A percentile compares a stretch with the other conserved stretches of the same genome.
Conservation (phyloP, 2,888 invertebrate genomes). For the Sturmia bella region DNA sequence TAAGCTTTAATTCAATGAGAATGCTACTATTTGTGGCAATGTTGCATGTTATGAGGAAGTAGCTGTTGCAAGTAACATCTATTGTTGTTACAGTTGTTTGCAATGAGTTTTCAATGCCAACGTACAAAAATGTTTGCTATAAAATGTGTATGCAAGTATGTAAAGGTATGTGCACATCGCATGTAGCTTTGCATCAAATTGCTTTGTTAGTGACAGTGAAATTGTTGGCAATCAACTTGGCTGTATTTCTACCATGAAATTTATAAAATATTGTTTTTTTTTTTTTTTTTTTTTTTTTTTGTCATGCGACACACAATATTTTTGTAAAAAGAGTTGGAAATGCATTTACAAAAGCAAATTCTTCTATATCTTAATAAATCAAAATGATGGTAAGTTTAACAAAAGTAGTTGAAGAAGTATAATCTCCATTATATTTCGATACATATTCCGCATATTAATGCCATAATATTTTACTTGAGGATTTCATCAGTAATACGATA, state of each 20-base stretch:
- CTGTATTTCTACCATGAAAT: conserved; percentile 9
- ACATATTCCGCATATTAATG: no score
- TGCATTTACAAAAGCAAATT: not conserved
- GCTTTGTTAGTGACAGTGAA: conserved; percentile 77
- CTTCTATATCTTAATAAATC: no score
- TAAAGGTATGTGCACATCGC: no score
- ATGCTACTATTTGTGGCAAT: conserved; percentile 42
- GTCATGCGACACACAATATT: conserved; percentile 16
- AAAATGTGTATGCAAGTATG: no score
- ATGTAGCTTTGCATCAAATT: conserved; percentile 50
- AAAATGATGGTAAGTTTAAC: no score
- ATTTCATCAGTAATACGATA: no score
- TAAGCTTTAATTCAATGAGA: conserved; percentile 24
- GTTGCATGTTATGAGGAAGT: conserved; percentile 62
- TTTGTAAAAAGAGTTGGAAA: not conserved
- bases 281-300: conserved; percentile 24
- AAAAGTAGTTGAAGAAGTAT: no score
- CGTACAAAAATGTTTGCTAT: conserved; percentile 16
- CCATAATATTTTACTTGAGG: no score
- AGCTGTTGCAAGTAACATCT: conserved; percentile 35
- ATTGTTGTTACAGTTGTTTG: conserved; percentile 22
- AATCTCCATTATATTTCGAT: no score
- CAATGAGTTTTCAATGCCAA: conserved; percentile 40
- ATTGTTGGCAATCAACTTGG: conserved; percentile 74
- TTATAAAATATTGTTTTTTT: not conserved